phyloP scores from a whole-genome alignment of 2,888 invertebrate genomes.

The Hoplodrina ambigua region DNA sequence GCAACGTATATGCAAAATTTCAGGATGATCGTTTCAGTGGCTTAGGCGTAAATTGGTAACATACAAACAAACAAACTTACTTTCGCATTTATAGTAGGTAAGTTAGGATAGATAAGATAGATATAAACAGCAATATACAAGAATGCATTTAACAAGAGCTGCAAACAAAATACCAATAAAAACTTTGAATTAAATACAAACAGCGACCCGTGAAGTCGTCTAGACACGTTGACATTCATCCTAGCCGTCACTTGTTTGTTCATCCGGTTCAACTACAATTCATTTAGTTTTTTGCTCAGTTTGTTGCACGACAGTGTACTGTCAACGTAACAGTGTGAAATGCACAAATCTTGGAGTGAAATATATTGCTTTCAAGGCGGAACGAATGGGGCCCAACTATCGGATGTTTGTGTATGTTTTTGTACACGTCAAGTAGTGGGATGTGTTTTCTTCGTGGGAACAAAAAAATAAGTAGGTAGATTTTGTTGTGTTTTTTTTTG shows the following conservation, averaged over 20 bases:
- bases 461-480: constrained; percentile 8
- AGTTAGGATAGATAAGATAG: no score
- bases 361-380: constrained; percentile 58
- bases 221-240: constrained; percentile 49
- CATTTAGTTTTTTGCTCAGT: constrained; percentile 60
- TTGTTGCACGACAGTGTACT: constrained; percentile 52
- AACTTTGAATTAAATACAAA: constrained; percentile 53
- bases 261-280: constrained; percentile 57
- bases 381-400: constrained; percentile 50
- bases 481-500: constrained; percentile 23
- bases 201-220: constrained; percentile 38
- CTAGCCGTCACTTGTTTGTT: constrained; percentile 49
- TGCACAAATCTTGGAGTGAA: constrained; percentile 62
- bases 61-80: no score
- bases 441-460: constrained; percentile 15
- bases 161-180: constrained; percentile 26
- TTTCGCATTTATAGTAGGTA: no score
- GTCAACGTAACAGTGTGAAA: constrained; percentile 58
- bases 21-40: no score
- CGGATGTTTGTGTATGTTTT: constrained; percentile 42
- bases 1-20: no score
- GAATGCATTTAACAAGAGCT: constrained; percentile 3
- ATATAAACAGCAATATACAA: no score
- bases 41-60: no score
- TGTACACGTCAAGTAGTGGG: constrained; percentile 27